Conservation (phyloP, 1,140 invertebrate species). For the Carposina sasakii region DNA sequence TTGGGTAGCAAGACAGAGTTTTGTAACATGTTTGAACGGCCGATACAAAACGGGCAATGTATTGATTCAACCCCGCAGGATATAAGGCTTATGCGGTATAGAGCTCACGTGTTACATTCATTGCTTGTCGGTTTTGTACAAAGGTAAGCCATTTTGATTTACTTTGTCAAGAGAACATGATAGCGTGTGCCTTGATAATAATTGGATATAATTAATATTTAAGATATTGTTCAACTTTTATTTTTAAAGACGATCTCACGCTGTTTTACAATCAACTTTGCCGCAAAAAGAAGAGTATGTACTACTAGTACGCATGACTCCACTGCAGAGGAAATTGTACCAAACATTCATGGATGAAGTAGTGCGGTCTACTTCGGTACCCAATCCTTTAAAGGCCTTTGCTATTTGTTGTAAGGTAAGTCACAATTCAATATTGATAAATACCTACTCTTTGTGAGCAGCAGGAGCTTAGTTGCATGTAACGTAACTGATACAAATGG, state of each 20-base stretch:
- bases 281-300: constrained; percentile 96
- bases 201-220: constrained; percentile 15
- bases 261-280: constrained; percentile 87
- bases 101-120: constrained; percentile 92
- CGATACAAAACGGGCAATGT: constrained; percentile 96
- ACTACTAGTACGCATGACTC: constrained; percentile 88
- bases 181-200: neutral
- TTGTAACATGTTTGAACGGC: constrained; percentile 95
- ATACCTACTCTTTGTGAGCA: constrained; percentile 3
- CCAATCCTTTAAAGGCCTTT: constrained; percentile 98
- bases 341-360: constrained; percentile 94
- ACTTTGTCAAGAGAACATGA: neutral
- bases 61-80: constrained; percentile 93
- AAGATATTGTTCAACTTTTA: too few species aligned
- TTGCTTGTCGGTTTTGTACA: constrained; percentile 94
- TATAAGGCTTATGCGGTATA: constrained; percentile 89
- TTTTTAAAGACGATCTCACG: constrained; percentile 83
- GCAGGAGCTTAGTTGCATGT: neutral
- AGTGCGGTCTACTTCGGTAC: constrained; percentile 86
- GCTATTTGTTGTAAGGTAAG: constrained; percentile 96
- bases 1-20: constrained; percentile 95
- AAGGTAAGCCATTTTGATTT: constrained; percentile 61
- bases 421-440: neutral
- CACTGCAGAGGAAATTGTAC: constrained; percentile 90
- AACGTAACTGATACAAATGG: too few species aligned